Percentiles rank a stretch among this genome's conserved stretches.
phyloP scores from a whole-genome alignment of 2,888 invertebrate species.

The Apotomis turbidana region DNA sequence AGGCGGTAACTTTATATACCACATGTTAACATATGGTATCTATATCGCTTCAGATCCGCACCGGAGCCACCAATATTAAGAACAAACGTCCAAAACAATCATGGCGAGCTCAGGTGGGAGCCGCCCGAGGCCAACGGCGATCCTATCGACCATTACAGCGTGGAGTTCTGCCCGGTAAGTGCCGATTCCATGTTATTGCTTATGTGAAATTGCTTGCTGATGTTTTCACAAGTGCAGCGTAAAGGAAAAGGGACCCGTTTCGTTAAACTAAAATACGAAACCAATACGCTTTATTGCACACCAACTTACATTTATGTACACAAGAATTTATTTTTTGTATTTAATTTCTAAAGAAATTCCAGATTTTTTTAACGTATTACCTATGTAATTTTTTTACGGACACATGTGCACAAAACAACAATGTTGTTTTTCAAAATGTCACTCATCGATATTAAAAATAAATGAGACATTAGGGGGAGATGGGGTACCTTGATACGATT shows the following conservation, averaged over 20 bases:
- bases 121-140: conserved; percentile 63
- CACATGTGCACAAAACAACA: too few relatives aligned
- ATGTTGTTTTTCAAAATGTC: too few relatives aligned
- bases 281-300: too few relatives aligned
- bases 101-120: conserved; percentile 62
- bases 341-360: too few relatives aligned
- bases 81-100: conserved; percentile 50
- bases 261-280: background rate
- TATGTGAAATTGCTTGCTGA: conserved; percentile 4
- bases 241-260: background rate
- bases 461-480: too few relatives aligned
- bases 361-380: too few relatives aligned
- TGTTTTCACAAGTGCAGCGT: background rate
- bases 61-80: conserved; percentile 64
- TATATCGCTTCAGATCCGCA: conserved; percentile 56
- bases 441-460: too few relatives aligned
- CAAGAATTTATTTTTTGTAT: too few relatives aligned
- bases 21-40: background rate
- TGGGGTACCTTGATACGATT: too few relatives aligned
- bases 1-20: too few relatives aligned
- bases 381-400: too few relatives aligned
- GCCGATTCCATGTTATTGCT: conserved; percentile 16
- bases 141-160: conserved; percentile 64
- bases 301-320: too few relatives aligned
- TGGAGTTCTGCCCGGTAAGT: conserved; percentile 70